Base-by-base conservation (phyloP, 2,113 vertebrate species). In the Lasiurus borealis region DNA sequence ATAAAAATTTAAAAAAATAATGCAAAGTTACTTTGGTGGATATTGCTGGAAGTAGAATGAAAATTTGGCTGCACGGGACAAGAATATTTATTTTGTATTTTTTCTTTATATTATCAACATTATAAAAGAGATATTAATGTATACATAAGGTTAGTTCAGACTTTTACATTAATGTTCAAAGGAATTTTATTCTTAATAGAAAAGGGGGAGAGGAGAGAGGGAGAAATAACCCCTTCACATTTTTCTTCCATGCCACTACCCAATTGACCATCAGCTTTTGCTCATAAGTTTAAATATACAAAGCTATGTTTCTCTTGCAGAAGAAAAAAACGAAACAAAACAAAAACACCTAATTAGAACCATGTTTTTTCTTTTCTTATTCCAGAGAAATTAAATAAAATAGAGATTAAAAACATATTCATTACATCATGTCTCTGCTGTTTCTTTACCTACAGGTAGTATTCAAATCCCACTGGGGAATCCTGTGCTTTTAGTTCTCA, bases 301-400 rank as follows among this genome's bases (percentile, higher is more conserved):
- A 97, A 87, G 48, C 8, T 50, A 21, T 13, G 25, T 44, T 93
- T 54, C 25, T 44, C 12, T 57, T 90, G 3, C 8, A 90, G n/a
- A 75, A 46, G 54, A 36, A 18, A 52, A n/a, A 86, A 40, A 40
- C 40, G 5, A 40, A 40, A 40, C 40, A 40, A 40, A 40, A 40
- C 40, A 40, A 40, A 40, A 40, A 40, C 40, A 40, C 40, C 40
- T 40, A 40, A 40, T 40, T 40, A 40, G 40, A 40, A 40, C 40
- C 40, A 40, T 40, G 40, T 40, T 40, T 3, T 52, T 72, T n/a
- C n/a, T 82, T 36, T 66, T 3, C 57, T 64, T 19, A 69, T 80
- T 4, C 27, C 8, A 62, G 19, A 6, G 25, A 94, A 95, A 76
- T 18, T 54, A 95, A 86, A 82, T 89, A 23, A 44, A 54, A 96